Evolutionary conservation across 2,797 vertebrate species (phyloP).

Genomic region (Premnoplex brunnescens): DNA sequence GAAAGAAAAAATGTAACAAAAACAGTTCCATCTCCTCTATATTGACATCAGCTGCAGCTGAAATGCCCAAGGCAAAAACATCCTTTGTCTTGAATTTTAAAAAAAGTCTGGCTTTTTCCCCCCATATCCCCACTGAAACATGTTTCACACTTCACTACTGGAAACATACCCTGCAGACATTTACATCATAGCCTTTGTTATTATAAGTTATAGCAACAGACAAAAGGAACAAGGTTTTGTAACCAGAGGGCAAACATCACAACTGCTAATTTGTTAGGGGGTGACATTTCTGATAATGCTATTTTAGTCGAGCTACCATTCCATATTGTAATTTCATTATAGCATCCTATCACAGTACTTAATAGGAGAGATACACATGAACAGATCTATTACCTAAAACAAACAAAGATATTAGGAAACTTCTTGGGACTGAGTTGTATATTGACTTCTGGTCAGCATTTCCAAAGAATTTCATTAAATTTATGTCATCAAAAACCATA

Average conservation of each 20-base stretch:
- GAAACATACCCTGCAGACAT: slow-evolving; percentile 63
- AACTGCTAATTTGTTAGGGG: slow-evolving; percentile 69
- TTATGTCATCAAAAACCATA: slow-evolving; percentile 57
- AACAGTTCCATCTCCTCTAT: neutral
- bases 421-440: slow-evolving; percentile 36
- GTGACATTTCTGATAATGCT: slow-evolving; percentile 73
- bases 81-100: slow-evolving; percentile 50
- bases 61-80: slow-evolving; percentile 64
- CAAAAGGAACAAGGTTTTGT: slow-evolving; percentile 69
- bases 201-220: slow-evolving; percentile 64
- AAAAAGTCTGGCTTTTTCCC: neutral
- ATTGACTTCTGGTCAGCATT: slow-evolving; percentile 69
- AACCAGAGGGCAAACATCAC: slow-evolving; percentile 69
- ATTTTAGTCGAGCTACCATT: slow-evolving; percentile 34
- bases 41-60: slow-evolving; percentile 51
- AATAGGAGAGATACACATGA: slow-evolving; percentile 43
- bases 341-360: slow-evolving; percentile 41
- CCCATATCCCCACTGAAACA: slow-evolving; percentile 12
- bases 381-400: slow-evolving; percentile 54
- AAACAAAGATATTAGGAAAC: slow-evolving; percentile 53
- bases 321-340: slow-evolving; percentile 62
- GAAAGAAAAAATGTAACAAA: neutral
- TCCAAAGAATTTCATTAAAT: slow-evolving; percentile 72
- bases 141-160: slow-evolving; percentile 39
- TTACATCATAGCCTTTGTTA: slow-evolving; percentile 53